Conservation (phyloP, 2,797 vertebrate species). For the Clarias platycephalus region DNA sequence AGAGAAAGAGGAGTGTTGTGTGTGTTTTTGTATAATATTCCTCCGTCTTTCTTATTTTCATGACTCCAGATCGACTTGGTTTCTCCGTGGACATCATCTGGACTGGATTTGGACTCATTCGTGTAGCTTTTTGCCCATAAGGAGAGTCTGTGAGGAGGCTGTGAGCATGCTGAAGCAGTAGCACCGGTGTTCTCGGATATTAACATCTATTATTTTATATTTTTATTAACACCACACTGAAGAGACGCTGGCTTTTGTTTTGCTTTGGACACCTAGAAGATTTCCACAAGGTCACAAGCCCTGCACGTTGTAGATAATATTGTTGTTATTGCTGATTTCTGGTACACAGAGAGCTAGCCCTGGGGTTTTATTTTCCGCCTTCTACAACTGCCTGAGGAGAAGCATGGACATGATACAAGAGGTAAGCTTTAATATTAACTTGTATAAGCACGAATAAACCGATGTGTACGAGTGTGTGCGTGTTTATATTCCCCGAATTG, state of each 20-base stretch:
- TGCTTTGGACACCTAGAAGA: not conserved
- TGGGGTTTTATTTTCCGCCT: not conserved
- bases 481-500: not conserved
- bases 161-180: not conserved
- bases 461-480: not conserved
- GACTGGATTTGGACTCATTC: not conserved
- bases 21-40: not conserved
- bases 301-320: not conserved
- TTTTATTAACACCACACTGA: not conserved
- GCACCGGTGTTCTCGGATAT: not conserved
- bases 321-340: not conserved
- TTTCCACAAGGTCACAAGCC: slow-evolving; percentile 10
- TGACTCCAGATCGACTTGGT: not conserved
- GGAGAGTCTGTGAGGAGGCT: not conserved
- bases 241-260: not conserved
- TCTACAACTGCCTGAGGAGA: slow-evolving; percentile 20
- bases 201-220: not conserved
- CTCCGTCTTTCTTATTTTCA: not conserved
- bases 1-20: not conserved
- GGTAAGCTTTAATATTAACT: slow-evolving; percentile 47
- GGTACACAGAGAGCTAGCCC: slow-evolving; percentile 4
- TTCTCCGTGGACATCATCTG: not conserved
- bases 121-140: too few species aligned
- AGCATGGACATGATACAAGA: slow-evolving; percentile 50
- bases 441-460: not conserved